Conservation (phyloP, 2,797 vertebrate species). For the Merluccius polli region DNA sequence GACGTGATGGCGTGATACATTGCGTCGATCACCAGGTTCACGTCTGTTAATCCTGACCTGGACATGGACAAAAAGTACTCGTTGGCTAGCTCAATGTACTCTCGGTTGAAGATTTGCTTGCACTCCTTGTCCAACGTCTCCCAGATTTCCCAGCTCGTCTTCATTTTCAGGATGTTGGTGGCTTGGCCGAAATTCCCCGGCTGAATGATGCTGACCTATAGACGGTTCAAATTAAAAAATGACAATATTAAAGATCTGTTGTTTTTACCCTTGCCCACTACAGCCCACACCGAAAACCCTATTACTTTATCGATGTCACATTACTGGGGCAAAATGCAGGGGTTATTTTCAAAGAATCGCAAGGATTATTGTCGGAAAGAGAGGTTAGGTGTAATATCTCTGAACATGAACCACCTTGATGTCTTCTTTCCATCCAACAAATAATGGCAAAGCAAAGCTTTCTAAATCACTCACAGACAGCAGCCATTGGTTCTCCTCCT, state of each 20-base stretch:
- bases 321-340: no score
- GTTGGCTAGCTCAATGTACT: constrained; percentile 53
- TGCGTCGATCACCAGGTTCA: constrained; percentile 43
- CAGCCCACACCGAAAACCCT: no score
- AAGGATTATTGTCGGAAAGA: no score
- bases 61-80: constrained; percentile 46
- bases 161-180: constrained; percentile 59
- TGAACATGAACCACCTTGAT: no score
- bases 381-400: no score
- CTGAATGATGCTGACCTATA: constrained; percentile 63
- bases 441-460: no score
- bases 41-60: constrained; percentile 35
- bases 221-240: not conserved
- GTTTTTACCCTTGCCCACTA: not conserved
- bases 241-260: not conserved
- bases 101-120: constrained; percentile 41
- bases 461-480: no score
- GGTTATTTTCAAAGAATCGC: no score
- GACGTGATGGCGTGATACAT: constrained; percentile 61
- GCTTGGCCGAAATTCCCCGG: constrained; percentile 65
- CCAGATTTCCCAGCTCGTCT: constrained; percentile 52
- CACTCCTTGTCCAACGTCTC: constrained; percentile 43
- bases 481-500: no score
- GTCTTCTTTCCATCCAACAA: no score
- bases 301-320: no score